These are phyloP conservation scores for Rhynchomys soricoides DNA, from an alignment of 2,113 vertebrate species.

Conservation along the genomic window DNA sequence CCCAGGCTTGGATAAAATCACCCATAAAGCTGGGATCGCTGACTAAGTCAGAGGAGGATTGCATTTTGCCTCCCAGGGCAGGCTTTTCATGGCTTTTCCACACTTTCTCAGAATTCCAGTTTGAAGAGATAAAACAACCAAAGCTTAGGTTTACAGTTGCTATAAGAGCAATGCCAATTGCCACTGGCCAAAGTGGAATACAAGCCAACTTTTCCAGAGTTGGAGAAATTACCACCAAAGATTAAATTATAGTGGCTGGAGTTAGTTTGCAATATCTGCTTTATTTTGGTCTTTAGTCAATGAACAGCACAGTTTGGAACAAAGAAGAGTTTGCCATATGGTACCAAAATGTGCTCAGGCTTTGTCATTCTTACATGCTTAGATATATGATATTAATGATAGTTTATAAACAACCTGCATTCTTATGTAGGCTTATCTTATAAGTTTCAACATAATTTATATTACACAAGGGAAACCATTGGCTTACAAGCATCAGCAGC, in stretches of 20 bases:
- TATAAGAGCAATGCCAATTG: neutral
- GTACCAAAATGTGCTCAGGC: neutral
- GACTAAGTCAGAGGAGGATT: neutral
- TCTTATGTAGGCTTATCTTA: neutral
- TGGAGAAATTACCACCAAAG: neutral
- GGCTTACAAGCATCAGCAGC: too few species aligned
- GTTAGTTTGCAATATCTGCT: neutral
- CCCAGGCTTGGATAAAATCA: neutral
- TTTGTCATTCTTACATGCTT: neutral
- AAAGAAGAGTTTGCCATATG: neutral
- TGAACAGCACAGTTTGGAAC: neutral
- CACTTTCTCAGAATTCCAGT: neutral
- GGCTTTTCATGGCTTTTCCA: neutral
- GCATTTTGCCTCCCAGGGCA: neutral
- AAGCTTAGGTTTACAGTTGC: neutral
- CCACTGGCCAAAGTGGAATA: neutral
- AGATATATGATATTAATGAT: neutral
- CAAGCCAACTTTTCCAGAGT: neutral
- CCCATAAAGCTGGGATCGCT: neutral
- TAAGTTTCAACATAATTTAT: neutral
- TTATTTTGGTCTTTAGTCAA: neutral
- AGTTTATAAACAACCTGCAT: neutral
- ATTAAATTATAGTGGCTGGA: neutral
- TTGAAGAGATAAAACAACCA: neutral
- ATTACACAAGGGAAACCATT: neutral